Conservation (phyloP, 30 jellyfish, hydroid and myxozoan genomes). For the Aurelia sp. region DNA sequence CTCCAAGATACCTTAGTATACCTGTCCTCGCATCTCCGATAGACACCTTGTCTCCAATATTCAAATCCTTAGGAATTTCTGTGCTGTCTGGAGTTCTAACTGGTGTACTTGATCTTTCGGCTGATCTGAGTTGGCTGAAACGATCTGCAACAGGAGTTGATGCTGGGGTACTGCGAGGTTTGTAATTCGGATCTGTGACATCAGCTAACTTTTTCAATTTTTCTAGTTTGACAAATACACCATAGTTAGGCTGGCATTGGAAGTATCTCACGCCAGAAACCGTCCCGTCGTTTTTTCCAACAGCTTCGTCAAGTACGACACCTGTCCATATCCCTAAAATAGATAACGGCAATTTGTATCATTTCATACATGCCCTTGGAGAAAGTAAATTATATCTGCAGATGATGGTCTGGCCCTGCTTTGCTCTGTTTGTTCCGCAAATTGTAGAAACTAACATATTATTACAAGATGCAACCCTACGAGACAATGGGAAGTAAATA, state of each 20-base stretch:
- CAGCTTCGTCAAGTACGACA: conserved; percentile 90
- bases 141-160: conserved; percentile 51
- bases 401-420: too few relatives aligned
- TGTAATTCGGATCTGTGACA: conserved; percentile 56
- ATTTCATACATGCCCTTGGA: too few relatives aligned
- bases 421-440: too few relatives aligned
- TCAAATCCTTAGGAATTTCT: conserved; percentile 71
- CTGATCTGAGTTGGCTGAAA: conserved; percentile 9
- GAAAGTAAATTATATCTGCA: too few relatives aligned
- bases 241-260: conserved; percentile 91
- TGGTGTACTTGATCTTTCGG: conserved; percentile 46
- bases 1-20: conserved; percentile 80
- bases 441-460: too few relatives aligned
- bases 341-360: not conserved
- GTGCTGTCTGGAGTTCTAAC: conserved; percentile 67
- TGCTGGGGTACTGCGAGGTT: conserved; percentile 52
- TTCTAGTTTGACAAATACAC: conserved; percentile 94
- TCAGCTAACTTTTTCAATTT: conserved; percentile 75
- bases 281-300: conserved; percentile 98
- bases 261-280: conserved; percentile 96
- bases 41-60: conserved; percentile 81
- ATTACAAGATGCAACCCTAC: too few relatives aligned
- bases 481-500: too few relatives aligned
- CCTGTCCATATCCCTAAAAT: conserved; percentile 94
- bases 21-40: conserved; percentile 88